Percentiles rank a stretch among this genome's conserved stretches.
Evolutionary conservation across 2,888 invertebrate genomes (phyloP).

Genomic region (Nymphalis c-album): DNA sequence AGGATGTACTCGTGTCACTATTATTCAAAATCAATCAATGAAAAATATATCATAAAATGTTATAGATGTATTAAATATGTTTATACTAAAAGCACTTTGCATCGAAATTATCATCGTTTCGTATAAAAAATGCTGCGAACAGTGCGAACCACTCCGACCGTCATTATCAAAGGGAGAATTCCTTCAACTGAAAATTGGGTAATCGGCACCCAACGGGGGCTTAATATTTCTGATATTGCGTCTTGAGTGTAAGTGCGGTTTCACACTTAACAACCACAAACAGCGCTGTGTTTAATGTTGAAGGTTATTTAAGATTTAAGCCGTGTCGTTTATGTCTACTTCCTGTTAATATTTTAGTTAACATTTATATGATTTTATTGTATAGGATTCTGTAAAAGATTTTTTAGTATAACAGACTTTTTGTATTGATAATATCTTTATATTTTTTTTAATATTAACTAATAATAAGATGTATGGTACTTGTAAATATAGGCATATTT

Average conservation of each 20-base stretch:
- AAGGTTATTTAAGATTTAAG: slow-evolving; percentile 1
- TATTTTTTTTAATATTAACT: too few species aligned
- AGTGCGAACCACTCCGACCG: slow-evolving; percentile 25
- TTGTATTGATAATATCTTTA: too few species aligned
- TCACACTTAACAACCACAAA: slow-evolving; percentile 18
- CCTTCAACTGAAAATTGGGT: slow-evolving; percentile 67
- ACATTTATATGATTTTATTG: too few species aligned
- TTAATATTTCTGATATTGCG: slow-evolving; percentile 54
- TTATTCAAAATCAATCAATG: background rate
- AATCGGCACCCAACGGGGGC: slow-evolving; percentile 60
- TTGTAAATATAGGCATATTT: too few species aligned
- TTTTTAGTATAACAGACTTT: too few species aligned
- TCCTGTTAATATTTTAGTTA: background rate
- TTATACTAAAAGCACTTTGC: slow-evolving; percentile 49
- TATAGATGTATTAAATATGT: slow-evolving; percentile 18
- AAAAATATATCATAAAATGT: slow-evolving; percentile 6
- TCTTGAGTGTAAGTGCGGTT: slow-evolving; percentile 28
- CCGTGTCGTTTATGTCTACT: background rate
- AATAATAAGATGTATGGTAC: too few species aligned
- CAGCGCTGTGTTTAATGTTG: slow-evolving; percentile 1
- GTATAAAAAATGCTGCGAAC: slow-evolving; percentile 47
- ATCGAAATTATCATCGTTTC: slow-evolving; percentile 58
- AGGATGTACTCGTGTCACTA: background rate
- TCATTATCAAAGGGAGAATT: slow-evolving; percentile 35
- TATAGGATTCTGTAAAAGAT: too few species aligned